Evolutionary conservation across 2,113 vertebrate species (phyloP), one percentile per base, ranked within the genome.

Genomic region (Octodon degus): DNA sequence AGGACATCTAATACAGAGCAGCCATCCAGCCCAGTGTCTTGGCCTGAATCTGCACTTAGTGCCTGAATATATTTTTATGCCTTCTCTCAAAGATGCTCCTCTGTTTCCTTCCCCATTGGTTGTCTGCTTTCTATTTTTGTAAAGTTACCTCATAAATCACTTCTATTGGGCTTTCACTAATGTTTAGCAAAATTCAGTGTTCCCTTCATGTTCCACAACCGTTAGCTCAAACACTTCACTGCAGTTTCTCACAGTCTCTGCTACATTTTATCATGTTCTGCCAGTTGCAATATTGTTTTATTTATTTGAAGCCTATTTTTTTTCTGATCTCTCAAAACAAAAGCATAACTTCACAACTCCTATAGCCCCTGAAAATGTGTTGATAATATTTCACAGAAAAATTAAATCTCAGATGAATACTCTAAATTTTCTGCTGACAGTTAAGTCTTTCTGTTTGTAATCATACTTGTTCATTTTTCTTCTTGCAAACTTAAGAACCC

Each of bases 371-470:
- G 12, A 50, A 67, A 7, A 55, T 62, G 14, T 76, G 3, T 27
- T 79, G n/a, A 62, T 25, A 87, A 11, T 72, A 67, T 68, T 60
- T 96, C 65, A 40, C n/a, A 83, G 47, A 79, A 12, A 91, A 94
- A 47, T 84, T 43, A 82, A 20, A 34, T 53, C 11, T 70, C 17
- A 53, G 16, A 50, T 47, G 24, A 65, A 2, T 85, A 30, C 17
- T 65, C 4, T 93, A 30, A 65, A 84, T 50, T 81, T 77, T 20
- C 32, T 94, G 43, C 4, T 27, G 55, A 6, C 1, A 22, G 2
- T 40, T 43, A 91, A 91, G 92, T 58, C 14, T 40, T 12, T 9
- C 4, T 62, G 13, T 55, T 1, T 47, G 91, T 7, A 79, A 86
- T 30, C 37, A 32, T 24, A 72, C 7, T 2, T 40, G 47, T 62